phyloP scores from a whole-genome alignment of 2,113 vertebrate species.

The Ameiurus melas region DNA sequence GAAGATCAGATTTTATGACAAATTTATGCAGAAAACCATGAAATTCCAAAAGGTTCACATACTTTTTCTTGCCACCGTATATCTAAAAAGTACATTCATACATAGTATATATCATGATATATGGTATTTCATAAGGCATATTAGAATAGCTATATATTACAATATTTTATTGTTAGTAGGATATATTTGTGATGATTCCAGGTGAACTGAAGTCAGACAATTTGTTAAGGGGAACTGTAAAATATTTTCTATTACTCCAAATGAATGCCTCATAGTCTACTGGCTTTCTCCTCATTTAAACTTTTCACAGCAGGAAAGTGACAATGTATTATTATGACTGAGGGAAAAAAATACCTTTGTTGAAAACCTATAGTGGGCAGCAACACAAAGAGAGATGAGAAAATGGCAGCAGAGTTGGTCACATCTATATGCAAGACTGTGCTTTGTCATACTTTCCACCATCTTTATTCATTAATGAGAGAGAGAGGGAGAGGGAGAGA shows the following conservation, averaged over 20 bases:
- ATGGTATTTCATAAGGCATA: not conserved
- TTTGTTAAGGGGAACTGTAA: not conserved
- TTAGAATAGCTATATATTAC: not conserved
- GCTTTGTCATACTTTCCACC: conserved; percentile 69
- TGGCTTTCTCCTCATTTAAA: not conserved
- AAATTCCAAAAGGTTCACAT: too few relatives aligned
- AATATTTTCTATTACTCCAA: not conserved
- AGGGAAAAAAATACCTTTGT: not conserved
- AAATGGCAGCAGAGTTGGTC: not conserved
- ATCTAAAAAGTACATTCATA: too few relatives aligned
- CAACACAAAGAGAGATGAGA: not conserved
- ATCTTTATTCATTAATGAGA: conserved; percentile 76
- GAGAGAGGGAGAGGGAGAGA: conserved; percentile 38
- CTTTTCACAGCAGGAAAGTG: not conserved
- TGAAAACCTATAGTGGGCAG: not conserved
- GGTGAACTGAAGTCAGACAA: not conserved
- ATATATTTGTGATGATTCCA: not conserved
- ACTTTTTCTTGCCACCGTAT: too few relatives aligned
- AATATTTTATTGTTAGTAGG: not conserved
- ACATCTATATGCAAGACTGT: conserved; percentile 50
- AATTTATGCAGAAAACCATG: too few relatives aligned
- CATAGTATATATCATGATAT: not conserved
- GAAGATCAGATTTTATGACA: too few relatives aligned
- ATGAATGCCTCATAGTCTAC: not conserved
- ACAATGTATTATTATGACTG: not conserved